A percentile compares a stretch with the other conserved stretches of the same genome.
These are phyloP conservation scores for Rhombomys opimus DNA, from an alignment of 2,113 vertebrate species.

Conservation along the genomic window DNA sequence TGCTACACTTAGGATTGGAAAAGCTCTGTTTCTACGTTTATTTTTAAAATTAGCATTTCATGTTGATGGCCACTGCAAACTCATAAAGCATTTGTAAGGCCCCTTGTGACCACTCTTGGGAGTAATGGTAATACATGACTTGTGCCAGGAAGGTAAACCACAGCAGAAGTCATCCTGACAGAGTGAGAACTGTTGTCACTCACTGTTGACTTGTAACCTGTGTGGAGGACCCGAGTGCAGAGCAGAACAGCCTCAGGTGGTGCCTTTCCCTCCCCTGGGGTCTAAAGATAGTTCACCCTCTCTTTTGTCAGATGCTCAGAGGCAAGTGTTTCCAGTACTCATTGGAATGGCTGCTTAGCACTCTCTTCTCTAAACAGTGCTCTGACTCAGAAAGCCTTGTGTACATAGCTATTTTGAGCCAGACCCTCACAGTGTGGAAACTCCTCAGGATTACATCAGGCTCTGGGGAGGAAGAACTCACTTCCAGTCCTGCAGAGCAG, in stretches of 20 bases:
- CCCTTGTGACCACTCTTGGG: not conserved
- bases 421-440: slow-evolving; percentile 70
- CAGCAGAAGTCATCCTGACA: slow-evolving; percentile 12
- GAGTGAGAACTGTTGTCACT: slow-evolving; percentile 4
- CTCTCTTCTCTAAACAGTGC: slow-evolving; percentile 73
- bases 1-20: slow-evolving; percentile 40
- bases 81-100: slow-evolving; percentile 40
- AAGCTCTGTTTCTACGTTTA: slow-evolving; percentile 36
- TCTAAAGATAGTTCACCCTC: slow-evolving; percentile 60
- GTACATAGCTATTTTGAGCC: slow-evolving; percentile 67
- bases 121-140: slow-evolving; percentile 41
- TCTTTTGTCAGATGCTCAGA: slow-evolving; percentile 58
- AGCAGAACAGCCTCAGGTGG: not conserved
- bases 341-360: slow-evolving; percentile 71
- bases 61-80: slow-evolving; percentile 36
- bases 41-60: slow-evolving; percentile 18
- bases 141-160: slow-evolving; percentile 49
- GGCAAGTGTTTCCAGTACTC: slow-evolving; percentile 65
- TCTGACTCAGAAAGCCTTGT: slow-evolving; percentile 78
- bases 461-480: slow-evolving; percentile 51
- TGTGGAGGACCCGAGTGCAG: not conserved
- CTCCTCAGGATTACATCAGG: slow-evolving; percentile 42
- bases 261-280: not conserved
- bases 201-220: not conserved
- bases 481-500: slow-evolving; percentile 1